Evolutionary conservation across 2,888 invertebrate genomes (phyloP), one percentile per base, ranked within the genome.

Genomic region (Acrocyrtus sp.): DNA sequence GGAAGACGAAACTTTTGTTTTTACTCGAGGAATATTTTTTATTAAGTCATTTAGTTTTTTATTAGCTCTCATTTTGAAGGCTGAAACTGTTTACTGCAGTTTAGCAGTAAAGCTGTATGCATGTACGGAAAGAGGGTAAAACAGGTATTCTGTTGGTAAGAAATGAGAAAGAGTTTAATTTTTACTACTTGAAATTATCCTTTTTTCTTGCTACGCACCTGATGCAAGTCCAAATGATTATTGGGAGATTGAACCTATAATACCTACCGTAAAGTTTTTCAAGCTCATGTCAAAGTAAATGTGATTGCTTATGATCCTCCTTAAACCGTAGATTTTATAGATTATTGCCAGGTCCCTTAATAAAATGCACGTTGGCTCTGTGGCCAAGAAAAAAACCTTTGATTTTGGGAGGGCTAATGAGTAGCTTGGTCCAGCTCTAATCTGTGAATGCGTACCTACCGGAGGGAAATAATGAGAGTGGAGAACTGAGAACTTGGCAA

Each of bases 21-120:
- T 34, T 34, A 12, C 12, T 34, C 34, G n/a, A 45, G 17, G 5
- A 5, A 17, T 39, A 27, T 2, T 24, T 57, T 66, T 66, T 66
- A 66, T 66, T 57, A 48, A 66, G 57, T 66, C 66, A 57, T 66
- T 66, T 66, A 66, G 57, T 57, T 66, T 66, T 66, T 66, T 57
- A 57, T 50, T 12, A 22, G 8, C 15, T 39, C 27, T 41, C 39
- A 61, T 57, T 60, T 47, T 34, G 21, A 51, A 62, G 41, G 10
- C 62, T 41, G 48, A 34, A 43, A 17, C 41, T 8, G 34, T 41
- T 62, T 51, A 39, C 57, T 57, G 21, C 24, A 29, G 12, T 17
- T 27, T 58, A 51, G 60, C 48, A 41, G 26, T 27, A 54, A 41
- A 53, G 26, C 27, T 43, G 19, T 51, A 54, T 47, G 24, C 39